Conservation (phyloP, 2,888 invertebrate species). For the Acleris laterana region DNA sequence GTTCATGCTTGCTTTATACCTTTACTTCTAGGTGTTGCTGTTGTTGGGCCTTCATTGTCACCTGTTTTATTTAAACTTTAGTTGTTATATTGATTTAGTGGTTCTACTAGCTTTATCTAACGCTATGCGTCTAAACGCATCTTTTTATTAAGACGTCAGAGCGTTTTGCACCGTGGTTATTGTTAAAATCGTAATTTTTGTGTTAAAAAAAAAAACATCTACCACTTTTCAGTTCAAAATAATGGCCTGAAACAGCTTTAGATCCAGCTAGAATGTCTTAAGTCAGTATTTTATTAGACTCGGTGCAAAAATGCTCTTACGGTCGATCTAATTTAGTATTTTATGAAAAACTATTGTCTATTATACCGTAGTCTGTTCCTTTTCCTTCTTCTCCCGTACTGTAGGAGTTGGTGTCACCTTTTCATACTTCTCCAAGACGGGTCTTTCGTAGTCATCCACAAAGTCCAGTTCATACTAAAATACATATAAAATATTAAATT, state of each 20-base stretch:
- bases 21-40: conserved; percentile 68
- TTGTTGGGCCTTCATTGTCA: conserved; percentile 65
- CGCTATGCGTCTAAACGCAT: too few species aligned
- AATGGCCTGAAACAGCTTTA: too few species aligned
- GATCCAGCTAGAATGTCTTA: too few species aligned
- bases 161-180: too few species aligned
- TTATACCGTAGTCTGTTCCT: conserved; percentile 66
- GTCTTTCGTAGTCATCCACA: conserved; percentile 89
- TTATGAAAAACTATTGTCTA: too few species aligned
- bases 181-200: too few species aligned
- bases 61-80: conserved; percentile 56
- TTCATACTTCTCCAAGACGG: conserved; percentile 89
- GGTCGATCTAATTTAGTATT: too few species aligned
- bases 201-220: too few species aligned
- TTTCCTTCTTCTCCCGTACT: conserved; percentile 74
- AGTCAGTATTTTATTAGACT: too few species aligned
- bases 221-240: too few species aligned
- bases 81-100: conserved; percentile 3
- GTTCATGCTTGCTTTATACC: conserved; percentile 58
- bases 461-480: conserved; percentile 78
- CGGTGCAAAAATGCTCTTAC: too few species aligned
- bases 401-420: conserved; percentile 81
- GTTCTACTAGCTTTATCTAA: not conserved
- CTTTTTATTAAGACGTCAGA: too few species aligned
- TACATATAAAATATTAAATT: conserved; percentile 29